A percentile compares a stretch with the other conserved stretches of the same genome.
phyloP scores from a whole-genome alignment of 2,888 invertebrate genomes.

The Saturnia pavonia region DNA sequence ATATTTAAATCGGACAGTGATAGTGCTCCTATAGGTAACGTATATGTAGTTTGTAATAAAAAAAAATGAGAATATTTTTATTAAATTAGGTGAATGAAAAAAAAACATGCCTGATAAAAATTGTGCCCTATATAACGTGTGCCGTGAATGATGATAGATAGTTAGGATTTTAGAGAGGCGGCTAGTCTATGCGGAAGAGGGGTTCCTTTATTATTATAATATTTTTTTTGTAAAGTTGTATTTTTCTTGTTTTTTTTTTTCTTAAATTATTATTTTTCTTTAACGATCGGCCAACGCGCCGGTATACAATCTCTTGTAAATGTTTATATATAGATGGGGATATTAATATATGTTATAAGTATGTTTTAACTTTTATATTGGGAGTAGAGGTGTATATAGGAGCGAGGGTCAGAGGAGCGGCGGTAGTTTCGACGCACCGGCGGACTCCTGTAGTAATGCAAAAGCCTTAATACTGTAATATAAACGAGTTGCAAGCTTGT shows the following conservation, averaged over 20 bases:
- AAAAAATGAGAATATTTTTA: slow-evolving; percentile 46
- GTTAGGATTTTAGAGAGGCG: slow-evolving; percentile 41
- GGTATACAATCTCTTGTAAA: slow-evolving; percentile 78
- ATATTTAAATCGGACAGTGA: slow-evolving; percentile 55
- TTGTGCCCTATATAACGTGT: slow-evolving; percentile 70
- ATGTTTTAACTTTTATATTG: slow-evolving; percentile 37
- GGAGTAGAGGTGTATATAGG: slow-evolving; percentile 56
- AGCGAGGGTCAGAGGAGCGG: slow-evolving; percentile 36
- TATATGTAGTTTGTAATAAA: slow-evolving; percentile 57
- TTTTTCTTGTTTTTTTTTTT: slow-evolving; percentile 47
- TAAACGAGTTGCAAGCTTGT: slow-evolving; percentile 70
- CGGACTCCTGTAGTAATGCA: slow-evolving; percentile 61
- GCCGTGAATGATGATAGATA: slow-evolving; percentile 59
- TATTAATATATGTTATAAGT: slow-evolving; percentile 77
- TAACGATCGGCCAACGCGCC: slow-evolving; percentile 47
- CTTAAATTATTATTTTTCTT: slow-evolving; percentile 60
- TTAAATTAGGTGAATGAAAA: slow-evolving; percentile 29
- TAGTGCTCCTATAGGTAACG: slow-evolving; percentile 62
- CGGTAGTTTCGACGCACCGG: slow-evolving; percentile 42
- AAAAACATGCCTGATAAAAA: slow-evolving; percentile 62
- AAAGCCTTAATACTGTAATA: slow-evolving; percentile 74
- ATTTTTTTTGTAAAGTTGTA: slow-evolving; percentile 30
- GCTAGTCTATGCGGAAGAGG: slow-evolving; percentile 40
- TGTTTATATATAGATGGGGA: slow-evolving; percentile 78
- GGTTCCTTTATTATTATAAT: slow-evolving; percentile 17